These are phyloP conservation scores for Aptenodytes patagonicus DNA, from an alignment of 2,113 vertebrate genomes.

Conservation along the genomic window DNA sequence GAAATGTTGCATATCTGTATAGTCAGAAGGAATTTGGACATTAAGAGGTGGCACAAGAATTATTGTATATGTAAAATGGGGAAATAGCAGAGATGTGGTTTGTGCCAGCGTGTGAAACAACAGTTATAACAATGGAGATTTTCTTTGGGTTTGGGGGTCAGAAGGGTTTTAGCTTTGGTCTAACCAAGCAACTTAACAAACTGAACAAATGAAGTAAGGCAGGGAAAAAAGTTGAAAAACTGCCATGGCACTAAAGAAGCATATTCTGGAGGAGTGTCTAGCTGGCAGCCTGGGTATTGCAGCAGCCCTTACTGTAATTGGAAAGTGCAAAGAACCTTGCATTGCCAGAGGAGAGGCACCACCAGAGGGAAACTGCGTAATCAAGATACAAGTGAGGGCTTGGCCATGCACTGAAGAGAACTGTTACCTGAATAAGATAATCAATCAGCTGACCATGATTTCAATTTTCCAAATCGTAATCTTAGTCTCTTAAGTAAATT, in stretches of 20 bases:
- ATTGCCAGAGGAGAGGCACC: not conserved
- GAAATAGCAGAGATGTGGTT: not conserved
- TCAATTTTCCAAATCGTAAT: not conserved
- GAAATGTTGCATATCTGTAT: rapidly evolving
- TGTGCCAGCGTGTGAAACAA: not conserved
- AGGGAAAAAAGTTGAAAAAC: not conserved
- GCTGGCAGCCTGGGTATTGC: not conserved
- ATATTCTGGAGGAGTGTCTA: not conserved
- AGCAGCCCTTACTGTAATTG: rapidly evolving
- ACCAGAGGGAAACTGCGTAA: not conserved
- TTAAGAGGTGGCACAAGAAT: not conserved
- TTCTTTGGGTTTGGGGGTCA: rapidly evolving
- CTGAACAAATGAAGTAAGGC: not conserved
- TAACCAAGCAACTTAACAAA: not conserved
- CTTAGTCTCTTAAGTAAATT: not conserved
- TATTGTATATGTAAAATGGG: not conserved
- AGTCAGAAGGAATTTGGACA: not conserved
- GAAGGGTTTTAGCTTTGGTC: not conserved
- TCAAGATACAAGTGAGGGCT: not conserved
- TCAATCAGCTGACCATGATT: not conserved
- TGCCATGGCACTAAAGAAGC: not conserved
- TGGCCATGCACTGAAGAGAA: not conserved
- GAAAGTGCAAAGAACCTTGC: not conserved
- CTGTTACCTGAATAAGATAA: not conserved
- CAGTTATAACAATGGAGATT: not conserved